Percentiles rank a stretch among this genome's conserved stretches.
phyloP scores from a whole-genome alignment of 1,140 invertebrate genomes.

The Penaeus japonicus region DNA sequence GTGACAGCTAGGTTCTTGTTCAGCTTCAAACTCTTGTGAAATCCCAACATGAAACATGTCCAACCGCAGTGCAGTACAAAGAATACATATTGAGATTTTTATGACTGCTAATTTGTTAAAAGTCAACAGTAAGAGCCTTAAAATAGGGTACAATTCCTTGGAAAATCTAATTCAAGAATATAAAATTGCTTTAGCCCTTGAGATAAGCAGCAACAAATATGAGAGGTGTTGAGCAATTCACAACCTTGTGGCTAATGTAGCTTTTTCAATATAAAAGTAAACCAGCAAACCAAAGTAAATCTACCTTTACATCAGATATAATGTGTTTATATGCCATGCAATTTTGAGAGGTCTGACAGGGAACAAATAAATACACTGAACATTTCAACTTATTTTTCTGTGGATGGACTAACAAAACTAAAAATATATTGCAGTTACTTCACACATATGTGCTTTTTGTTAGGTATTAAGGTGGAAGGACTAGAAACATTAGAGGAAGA shows the following conservation, averaged over 20 bases:
- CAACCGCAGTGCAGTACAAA: not conserved
- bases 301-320: too few relatives aligned
- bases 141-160: slow-evolving; percentile 6
- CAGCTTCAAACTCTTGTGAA: not conserved
- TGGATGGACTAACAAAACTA: too few relatives aligned
- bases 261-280: not conserved
- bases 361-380: too few relatives aligned
- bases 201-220: not conserved
- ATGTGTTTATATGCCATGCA: too few relatives aligned
- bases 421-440: too few relatives aligned
- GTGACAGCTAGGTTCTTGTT: not conserved
- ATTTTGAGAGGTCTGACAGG: too few relatives aligned
- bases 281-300: not conserved
- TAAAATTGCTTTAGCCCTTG: not conserved
- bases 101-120: not conserved
- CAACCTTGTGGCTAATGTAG: not conserved
- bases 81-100: not conserved
- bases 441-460: too few relatives aligned
- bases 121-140: not conserved
- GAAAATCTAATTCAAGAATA: not conserved
- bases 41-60: not conserved
- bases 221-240: not conserved
- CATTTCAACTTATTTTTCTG: too few relatives aligned
- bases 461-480: too few relatives aligned
- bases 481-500: too few relatives aligned